Evolutionary conservation across 2,888 invertebrate genomes (phyloP), one percentile per base, ranked within the genome.

Genomic region (Coecobrya sp.): DNA sequence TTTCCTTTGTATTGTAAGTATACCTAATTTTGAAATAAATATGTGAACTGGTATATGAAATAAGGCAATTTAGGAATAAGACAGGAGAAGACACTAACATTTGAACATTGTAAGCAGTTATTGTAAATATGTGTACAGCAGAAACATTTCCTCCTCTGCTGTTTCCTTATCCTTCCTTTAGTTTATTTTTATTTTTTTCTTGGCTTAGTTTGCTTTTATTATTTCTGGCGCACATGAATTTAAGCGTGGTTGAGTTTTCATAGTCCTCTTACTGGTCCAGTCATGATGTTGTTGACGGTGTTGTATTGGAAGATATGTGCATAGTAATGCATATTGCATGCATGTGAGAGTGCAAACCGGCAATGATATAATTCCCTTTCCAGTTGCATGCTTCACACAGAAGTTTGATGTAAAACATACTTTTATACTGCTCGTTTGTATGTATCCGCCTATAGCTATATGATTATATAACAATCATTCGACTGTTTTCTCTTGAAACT

Each of bases 241-340:
- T 62, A 87, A 87, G 79, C 59, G 79, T 79, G 68, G 76, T 87
- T 87, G 16, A n/a, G 55, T 87, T 87, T 87, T 76, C 36, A 55
- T 73, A 19, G 19, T 19, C 30, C 42, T 25, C 13, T 8, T 62
- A 62, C 70, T 70, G 70, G 70, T 70, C 30, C 70, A 70, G 70
- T 36, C 27, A 68, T 68, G 68, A 59, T 62, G 62, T 25, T 22
- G 62, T 10, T 62, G 22, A 22, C 19, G 59, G 10, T 62, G 62
- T 22, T 19, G 19, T 62, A 49, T 49, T 49, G 49, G 49, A 49
- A 49, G 49, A 13, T 13, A 49, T 49, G 13, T 36, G 36, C 36
- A 49, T 49, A 49, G 13, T 4, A 19, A 19, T 62, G 22, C 10
- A 25, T 19, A 22, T 3, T 62, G 25, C 62, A 1, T n/a, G 19